Percentiles rank a stretch among this genome's conserved stretches.
Conservation (phyloP, 2,113 vertebrate species). For the Otus sunia region DNA sequence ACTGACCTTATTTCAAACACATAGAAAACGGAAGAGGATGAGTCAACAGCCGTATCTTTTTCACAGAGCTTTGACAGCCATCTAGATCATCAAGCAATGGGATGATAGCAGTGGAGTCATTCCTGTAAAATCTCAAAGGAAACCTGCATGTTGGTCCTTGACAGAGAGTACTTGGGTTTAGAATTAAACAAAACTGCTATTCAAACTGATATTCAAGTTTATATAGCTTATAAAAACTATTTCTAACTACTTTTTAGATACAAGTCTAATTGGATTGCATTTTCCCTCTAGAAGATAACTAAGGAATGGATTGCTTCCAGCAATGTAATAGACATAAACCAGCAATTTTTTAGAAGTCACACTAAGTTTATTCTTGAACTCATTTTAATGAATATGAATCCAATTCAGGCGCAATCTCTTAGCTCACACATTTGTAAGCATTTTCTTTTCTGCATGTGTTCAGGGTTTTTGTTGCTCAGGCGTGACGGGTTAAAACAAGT, state of each 20-base stretch:
- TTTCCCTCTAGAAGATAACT: neutral
- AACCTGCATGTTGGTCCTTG: neutral
- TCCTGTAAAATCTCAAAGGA: neutral
- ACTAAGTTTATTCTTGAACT: neutral
- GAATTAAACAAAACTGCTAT: neutral
- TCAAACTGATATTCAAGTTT: neutral
- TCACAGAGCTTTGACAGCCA: neutral
- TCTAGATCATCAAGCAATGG: neutral
- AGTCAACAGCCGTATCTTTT: neutral
- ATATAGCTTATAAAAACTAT: neutral
- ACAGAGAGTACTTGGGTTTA: neutral
- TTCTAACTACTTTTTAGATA: neutral
- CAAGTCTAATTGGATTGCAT: neutral
- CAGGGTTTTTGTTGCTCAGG: accelerated
- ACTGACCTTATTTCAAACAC: neutral
- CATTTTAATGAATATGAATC: neutral
- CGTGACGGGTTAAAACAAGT: neutral
- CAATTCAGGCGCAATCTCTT: neutral
- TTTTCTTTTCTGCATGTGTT: neutral
- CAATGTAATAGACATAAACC: neutral
- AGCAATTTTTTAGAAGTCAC: neutral
- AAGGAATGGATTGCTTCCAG: neutral
- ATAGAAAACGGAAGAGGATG: neutral
- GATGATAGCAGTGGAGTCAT: neutral
- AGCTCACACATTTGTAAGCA: neutral